Evolutionary conservation across 2,113 vertebrate species (phyloP), one percentile per base, ranked within the genome.

Genomic region (Nothocercus nigrocapillus): DNA sequence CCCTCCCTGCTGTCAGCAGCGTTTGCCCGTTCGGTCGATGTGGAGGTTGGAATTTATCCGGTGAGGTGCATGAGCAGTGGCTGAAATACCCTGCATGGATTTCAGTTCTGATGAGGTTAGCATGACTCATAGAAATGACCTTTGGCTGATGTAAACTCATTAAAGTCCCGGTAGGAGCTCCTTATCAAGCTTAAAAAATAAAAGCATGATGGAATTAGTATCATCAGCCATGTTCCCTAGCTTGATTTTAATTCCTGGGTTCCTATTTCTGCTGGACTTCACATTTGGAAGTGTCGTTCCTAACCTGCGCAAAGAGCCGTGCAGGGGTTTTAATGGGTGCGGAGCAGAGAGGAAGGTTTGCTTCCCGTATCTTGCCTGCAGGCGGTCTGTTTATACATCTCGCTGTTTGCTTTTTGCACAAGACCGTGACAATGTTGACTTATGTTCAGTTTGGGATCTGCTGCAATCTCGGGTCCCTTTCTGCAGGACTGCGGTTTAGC

Each of bases 341-440:
- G 73, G 59, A 79, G 59, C 53, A 58, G 64, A 88, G 22, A 4
- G 45, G 56, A 69, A 77, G 40, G 38, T 90, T 95, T 92, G 8
- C 93, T 91, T 92, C 70, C 40, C 0, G 1, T 67, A 19, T 81
- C 83, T 86, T 40, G 7, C 61, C 94, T 47, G 6, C 56, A 94
- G 86, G 51, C 34, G 49, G 70, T 92, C 56, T 92, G 76, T 94
- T 95, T 86, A 72, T 78, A 38, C 34, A 84, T 45, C 86, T 79
- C 1, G 0, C 51, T 94, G 74, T 97, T 96, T 96, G 93, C 38
- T 94, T 94, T 90, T 96, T 96, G 88, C 95, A 92, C 95, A 95
- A 95, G 53, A 93, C 47, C 75, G 68, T 72, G 73, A 42, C 81
- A 89, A 12, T 90, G 91, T 93, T 95, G 93, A 92, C 89, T 90